Percentiles rank a stretch among this genome's conserved stretches.
Evolutionary conservation across 2,113 vertebrate species (phyloP).

Genomic region (Strix aluco): DNA sequence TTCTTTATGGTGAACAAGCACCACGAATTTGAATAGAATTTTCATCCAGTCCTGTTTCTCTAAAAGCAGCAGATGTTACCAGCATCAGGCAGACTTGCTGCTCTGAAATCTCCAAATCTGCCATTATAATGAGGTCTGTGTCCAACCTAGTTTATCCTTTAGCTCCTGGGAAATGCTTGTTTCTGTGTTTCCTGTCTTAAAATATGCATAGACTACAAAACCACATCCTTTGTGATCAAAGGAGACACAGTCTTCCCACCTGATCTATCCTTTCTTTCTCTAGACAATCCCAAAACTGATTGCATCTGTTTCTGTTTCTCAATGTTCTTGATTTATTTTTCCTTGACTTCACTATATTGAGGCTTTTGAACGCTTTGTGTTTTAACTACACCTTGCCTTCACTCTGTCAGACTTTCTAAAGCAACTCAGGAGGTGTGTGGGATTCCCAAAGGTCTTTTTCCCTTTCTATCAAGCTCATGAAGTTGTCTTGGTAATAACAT

Average conservation of each 20-base stretch:
- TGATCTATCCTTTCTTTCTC: not conserved
- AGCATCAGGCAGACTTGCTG: not conserved
- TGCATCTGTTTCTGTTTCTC: not conserved
- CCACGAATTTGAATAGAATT: not conserved
- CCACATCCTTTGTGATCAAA: not conserved
- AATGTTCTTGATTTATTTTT: not conserved
- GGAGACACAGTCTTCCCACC: not conserved
- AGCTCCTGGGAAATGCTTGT: not conserved
- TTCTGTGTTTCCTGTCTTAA: not conserved
- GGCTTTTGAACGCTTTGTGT: not conserved
- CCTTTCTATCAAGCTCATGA: not conserved
- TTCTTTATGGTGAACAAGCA: not conserved
- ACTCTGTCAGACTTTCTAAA: not conserved
- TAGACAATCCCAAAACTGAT: not conserved
- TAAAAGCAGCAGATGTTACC: not conserved
- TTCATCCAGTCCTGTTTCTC: not conserved
- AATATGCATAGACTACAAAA: not conserved
- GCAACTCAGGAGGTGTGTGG: rapidly evolving
- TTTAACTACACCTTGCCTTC: not conserved
- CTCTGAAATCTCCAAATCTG: not conserved
- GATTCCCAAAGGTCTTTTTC: not conserved
- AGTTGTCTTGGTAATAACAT: not conserved
- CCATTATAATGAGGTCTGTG: not conserved
- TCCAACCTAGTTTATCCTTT: not conserved
- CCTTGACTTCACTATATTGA: not conserved